Percentiles rank a stretch among this genome's conserved stretches.
These are phyloP conservation scores for Pyxicephalus adspersus DNA, from an alignment of 2,113 vertebrate species.

Conservation along the genomic window DNA sequence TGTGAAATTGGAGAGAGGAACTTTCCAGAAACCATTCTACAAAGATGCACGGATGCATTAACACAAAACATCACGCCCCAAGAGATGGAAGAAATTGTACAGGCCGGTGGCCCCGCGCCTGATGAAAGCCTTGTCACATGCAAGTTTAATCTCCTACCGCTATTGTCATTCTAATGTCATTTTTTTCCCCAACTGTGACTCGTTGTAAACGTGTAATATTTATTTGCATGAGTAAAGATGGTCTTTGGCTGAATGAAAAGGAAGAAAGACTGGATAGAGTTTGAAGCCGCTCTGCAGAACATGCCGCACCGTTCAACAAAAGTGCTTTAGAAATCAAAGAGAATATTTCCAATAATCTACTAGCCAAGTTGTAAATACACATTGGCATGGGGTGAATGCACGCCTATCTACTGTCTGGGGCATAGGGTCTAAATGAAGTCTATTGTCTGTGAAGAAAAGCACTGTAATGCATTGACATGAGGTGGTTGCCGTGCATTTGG, in stretches of 20 bases:
- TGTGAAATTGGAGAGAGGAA: slow-evolving; percentile 29
- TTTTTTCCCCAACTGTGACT: slow-evolving; percentile 5
- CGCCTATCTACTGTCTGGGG: too few relatives aligned
- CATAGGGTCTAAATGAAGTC: too few relatives aligned
- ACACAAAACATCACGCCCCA: slow-evolving; percentile 16
- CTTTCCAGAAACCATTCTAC: slow-evolving; percentile 22
- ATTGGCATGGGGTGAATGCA: too few relatives aligned
- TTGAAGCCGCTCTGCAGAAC: not conserved
- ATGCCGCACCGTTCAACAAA: not conserved
- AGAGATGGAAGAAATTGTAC: slow-evolving; percentile 29
- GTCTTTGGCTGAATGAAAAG: not conserved
- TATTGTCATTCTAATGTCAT: slow-evolving; percentile 45
- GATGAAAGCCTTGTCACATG: slow-evolving; percentile 8
- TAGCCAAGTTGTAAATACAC: too few relatives aligned
- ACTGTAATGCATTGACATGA: too few relatives aligned
- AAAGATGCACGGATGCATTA: slow-evolving; percentile 33
- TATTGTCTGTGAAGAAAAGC: too few relatives aligned
- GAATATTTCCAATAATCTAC: not conserved
- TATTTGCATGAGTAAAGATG: slow-evolving; percentile 38
- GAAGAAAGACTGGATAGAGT: too few relatives aligned
- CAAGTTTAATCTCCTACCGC: slow-evolving; percentile 32
- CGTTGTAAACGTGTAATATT: not conserved
- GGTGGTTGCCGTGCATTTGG: too few relatives aligned
- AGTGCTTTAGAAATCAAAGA: not conserved
- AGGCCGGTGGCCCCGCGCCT: slow-evolving; percentile 21